These are phyloP conservation scores for Tribolium freemani DNA, from an alignment of 2,888 invertebrate species.

Conservation along the genomic window DNA sequence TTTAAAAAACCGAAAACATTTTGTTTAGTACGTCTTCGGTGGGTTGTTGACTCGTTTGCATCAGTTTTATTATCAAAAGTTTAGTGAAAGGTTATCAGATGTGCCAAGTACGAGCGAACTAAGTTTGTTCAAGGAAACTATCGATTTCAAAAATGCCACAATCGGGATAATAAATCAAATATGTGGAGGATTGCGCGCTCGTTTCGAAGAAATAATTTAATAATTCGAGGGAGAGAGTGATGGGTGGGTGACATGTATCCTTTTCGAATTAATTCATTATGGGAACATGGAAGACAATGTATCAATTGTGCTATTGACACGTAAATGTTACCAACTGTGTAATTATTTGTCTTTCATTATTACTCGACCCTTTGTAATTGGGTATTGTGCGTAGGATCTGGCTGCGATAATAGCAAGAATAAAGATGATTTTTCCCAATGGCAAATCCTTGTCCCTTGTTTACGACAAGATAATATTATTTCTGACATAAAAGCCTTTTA, in stretches of 20 bases:
- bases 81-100: constrained; percentile 8
- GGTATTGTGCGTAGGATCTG: background rate
- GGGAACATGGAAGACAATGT: background rate
- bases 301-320: background rate
- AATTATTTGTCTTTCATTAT: background rate
- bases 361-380: background rate
- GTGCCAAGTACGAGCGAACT: background rate
- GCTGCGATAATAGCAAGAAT: too few relatives aligned
- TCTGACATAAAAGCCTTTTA: background rate
- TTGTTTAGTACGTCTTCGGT: background rate
- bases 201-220: too few relatives aligned
- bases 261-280: background rate
- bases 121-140: background rate
- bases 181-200: background rate
- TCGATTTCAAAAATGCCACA: background rate
- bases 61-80: background rate
- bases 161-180: background rate
- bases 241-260: too few relatives aligned
- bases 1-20: background rate
- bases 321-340: background rate
- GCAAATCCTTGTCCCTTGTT: background rate
- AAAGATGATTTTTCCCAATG: background rate
- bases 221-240: too few relatives aligned
- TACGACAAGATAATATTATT: background rate
- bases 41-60: constrained; percentile 7